Percentiles rank a stretch among this genome's conserved stretches.
Conservation (phyloP, 2,888 invertebrate species). For the Stenodera caucasica region DNA sequence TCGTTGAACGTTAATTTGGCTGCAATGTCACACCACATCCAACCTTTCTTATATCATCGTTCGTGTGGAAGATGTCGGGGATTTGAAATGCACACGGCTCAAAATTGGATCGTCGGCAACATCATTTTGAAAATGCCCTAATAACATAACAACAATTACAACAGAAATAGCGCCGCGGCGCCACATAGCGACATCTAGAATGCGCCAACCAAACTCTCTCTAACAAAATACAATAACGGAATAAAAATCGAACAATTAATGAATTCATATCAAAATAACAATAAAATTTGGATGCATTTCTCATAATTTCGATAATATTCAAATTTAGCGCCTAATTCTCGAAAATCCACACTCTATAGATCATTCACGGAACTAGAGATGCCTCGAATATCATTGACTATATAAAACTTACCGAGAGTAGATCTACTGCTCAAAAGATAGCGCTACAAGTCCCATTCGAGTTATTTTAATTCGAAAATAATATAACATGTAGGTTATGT, state of each 20-base stretch:
- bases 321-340: neutral
- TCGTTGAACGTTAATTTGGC: conserved; percentile 53
- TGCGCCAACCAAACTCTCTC: too few species aligned
- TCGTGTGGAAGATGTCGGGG: conserved; percentile 49
- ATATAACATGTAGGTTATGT: neutral
- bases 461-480: neutral
- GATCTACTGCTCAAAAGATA: neutral
- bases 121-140: conserved; percentile 18
- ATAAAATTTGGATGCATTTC: too few species aligned
- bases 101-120: conserved; percentile 37
- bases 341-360: neutral
- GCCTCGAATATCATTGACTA: neutral
- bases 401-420: neutral
- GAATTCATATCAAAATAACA: too few species aligned
- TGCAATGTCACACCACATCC: conserved; percentile 49
- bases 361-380: neutral
- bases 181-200: neutral
- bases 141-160: too few species aligned
- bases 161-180: neutral
- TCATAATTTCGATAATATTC: too few species aligned
- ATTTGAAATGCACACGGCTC: conserved; percentile 44
- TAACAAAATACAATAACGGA: too few species aligned
- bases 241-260: too few species aligned
- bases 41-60: conserved; percentile 47
- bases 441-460: neutral